A percentile compares a stretch with the other conserved stretches of the same genome.
Evolutionary conservation across 2,797 vertebrate species (phyloP).

Genomic region (Megalops cyprinoides): DNA sequence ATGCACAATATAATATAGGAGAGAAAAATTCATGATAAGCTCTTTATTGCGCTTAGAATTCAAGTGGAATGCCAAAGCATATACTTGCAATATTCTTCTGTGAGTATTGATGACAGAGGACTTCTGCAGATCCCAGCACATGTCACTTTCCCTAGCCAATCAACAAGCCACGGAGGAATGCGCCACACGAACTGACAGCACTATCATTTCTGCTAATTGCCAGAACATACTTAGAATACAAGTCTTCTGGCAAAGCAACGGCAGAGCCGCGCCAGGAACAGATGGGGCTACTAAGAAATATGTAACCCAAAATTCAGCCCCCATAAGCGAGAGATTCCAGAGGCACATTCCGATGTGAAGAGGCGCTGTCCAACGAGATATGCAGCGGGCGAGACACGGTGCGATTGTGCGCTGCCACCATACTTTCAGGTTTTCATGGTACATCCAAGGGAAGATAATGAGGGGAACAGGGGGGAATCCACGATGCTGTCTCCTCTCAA

Average conservation of each 20-base stretch:
- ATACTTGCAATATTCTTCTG: neutral
- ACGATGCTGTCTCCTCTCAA: neutral
- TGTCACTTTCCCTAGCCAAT: slow-evolving; percentile 37
- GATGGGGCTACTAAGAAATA: slow-evolving; percentile 70
- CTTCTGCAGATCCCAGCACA: neutral
- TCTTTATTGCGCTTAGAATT: neutral
- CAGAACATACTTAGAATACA: slow-evolving; percentile 72
- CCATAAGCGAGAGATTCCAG: slow-evolving; percentile 62
- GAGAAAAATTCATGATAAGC: neutral
- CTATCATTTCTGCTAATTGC: slow-evolving; percentile 73
- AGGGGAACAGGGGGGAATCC: slow-evolving; percentile 29
- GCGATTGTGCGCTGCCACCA: slow-evolving; percentile 33
- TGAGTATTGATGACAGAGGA: slow-evolving; percentile 4
- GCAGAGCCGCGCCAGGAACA: slow-evolving; percentile 64
- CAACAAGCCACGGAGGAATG: slow-evolving; percentile 64
- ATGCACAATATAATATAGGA: neutral
- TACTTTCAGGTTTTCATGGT: slow-evolving; percentile 33
- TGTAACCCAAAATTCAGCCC: slow-evolving; percentile 65
- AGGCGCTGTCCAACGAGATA: slow-evolving; percentile 47
- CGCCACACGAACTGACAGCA: slow-evolving; percentile 57
- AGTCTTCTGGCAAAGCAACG: slow-evolving; percentile 71
- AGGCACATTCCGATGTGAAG: slow-evolving; percentile 61
- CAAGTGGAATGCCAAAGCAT: neutral
- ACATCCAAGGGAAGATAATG: slow-evolving; percentile 47
- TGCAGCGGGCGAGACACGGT: slow-evolving; percentile 50